Evolutionary conservation across 2,797 vertebrate genomes (phyloP).

Genomic region (Scolopax rusticola): DNA sequence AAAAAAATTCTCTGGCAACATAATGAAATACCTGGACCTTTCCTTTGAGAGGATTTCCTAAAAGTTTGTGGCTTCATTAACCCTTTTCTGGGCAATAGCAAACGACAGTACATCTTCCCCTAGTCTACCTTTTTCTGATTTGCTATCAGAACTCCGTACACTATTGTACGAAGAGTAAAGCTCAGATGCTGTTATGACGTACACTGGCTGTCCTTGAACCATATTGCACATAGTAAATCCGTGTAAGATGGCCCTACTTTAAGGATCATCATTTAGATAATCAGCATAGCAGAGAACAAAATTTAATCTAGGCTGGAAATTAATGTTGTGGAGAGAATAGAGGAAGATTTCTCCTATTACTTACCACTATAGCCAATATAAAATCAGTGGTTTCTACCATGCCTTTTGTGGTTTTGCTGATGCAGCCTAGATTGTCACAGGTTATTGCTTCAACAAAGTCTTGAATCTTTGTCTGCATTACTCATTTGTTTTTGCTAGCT

Average conservation of each 20-base stretch:
- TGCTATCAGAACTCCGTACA: neutral
- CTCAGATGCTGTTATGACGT: neutral
- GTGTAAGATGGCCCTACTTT: neutral
- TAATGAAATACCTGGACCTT: neutral
- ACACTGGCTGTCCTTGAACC: neutral
- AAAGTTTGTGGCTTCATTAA: neutral
- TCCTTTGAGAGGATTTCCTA: neutral
- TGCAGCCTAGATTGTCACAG: neutral
- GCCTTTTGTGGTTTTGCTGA: neutral
- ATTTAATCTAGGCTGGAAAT: neutral
- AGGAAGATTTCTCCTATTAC: neutral
- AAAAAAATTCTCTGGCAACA: neutral
- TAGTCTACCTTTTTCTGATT: neutral
- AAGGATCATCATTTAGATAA: neutral
- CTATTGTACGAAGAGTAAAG: neutral
- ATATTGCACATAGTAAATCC: neutral
- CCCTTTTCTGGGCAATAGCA: neutral
- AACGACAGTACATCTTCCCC: neutral
- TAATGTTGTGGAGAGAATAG: neutral
- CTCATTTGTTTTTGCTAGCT: neutral
- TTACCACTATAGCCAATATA: neutral
- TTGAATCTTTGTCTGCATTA: neutral
- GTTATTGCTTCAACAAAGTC: neutral
- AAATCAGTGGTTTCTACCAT: neutral
- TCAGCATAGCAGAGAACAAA: neutral